These are phyloP conservation scores for Cynocephalus volans DNA, from an alignment of 2,113 vertebrate species.

Conservation along the genomic window DNA sequence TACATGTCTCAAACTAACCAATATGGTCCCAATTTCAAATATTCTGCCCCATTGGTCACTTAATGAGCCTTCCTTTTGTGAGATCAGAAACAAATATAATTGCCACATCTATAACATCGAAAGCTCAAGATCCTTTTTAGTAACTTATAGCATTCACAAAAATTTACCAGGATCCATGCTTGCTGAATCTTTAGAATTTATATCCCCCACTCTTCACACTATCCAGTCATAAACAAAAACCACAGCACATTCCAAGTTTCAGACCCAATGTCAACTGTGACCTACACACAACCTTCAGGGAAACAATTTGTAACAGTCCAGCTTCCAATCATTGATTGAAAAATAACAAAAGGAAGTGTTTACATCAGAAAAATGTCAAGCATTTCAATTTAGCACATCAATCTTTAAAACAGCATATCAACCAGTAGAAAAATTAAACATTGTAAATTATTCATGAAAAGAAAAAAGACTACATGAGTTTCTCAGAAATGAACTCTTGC, in stretches of 20 bases:
- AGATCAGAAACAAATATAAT: slow-evolving; percentile 13
- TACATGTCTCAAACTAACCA: neutral
- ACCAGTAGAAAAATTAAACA: slow-evolving; percentile 34
- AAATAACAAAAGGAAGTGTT: neutral
- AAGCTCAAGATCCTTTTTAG: neutral
- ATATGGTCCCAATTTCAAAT: neutral
- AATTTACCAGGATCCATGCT: neutral
- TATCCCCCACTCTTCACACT: neutral
- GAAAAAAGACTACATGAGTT: neutral
- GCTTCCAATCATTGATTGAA: neutral
- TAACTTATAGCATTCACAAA: neutral
- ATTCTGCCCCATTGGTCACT: neutral
- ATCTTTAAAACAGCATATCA: slow-evolving; percentile 1
- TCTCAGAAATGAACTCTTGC: neutral
- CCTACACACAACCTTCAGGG: neutral
- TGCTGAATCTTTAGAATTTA: neutral
- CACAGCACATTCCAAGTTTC: neutral
- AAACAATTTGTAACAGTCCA: neutral
- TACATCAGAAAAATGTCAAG: neutral
- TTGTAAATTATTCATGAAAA: neutral
- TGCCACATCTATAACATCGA: neutral
- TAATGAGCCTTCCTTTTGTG: slow-evolving; percentile 18
- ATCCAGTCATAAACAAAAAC: slow-evolving; percentile 53
- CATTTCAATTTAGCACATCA: slow-evolving; percentile 7
- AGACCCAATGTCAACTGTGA: neutral